A percentile compares a stretch with the other conserved stretches of the same genome.
These are phyloP conservation scores for Crotophaga sulcirostris DNA, from an alignment of 2,113 vertebrate species.

Conservation along the genomic window DNA sequence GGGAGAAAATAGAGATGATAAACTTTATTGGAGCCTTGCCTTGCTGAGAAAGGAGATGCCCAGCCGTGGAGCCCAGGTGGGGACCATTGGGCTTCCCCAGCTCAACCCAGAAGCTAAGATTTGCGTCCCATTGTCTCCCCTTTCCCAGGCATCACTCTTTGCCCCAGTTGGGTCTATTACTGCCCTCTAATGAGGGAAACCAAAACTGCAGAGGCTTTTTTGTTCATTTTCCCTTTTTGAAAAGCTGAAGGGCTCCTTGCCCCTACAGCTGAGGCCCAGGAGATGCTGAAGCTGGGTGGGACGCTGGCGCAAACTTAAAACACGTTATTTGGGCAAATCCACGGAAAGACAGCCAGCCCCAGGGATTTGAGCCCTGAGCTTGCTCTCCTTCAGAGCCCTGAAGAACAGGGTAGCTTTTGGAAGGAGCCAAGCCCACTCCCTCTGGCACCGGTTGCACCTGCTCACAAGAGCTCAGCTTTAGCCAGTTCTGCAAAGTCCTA, in stretches of 20 bases:
- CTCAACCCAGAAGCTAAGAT: not conserved
- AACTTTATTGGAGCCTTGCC: not conserved
- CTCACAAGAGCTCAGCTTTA: not conserved
- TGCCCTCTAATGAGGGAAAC: slow-evolving; percentile 42
- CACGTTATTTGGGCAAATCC: not conserved
- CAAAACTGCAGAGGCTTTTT: not conserved
- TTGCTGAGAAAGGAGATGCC: fast-evolving
- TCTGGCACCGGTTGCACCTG: not conserved
- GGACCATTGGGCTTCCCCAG: not conserved
- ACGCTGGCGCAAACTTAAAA: not conserved
- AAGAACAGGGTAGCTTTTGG: not conserved
- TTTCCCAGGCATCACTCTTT: not conserved
- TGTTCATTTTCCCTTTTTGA: fast-evolving
- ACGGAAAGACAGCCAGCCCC: not conserved
- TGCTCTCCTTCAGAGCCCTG: not conserved
- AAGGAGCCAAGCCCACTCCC: not conserved
- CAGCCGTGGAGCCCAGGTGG: fast-evolving
- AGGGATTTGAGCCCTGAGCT: not conserved
- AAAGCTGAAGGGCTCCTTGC: not conserved
- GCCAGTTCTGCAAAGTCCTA: fast-evolving
- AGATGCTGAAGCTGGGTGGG: not conserved
- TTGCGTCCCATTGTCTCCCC: fast-evolving
- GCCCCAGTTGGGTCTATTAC: not conserved
- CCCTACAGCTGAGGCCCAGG: not conserved
- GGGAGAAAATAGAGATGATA: fast-evolving